phyloP scores from a whole-genome alignment of 2,888 invertebrate genomes.

The Drosophila recens region DNA sequence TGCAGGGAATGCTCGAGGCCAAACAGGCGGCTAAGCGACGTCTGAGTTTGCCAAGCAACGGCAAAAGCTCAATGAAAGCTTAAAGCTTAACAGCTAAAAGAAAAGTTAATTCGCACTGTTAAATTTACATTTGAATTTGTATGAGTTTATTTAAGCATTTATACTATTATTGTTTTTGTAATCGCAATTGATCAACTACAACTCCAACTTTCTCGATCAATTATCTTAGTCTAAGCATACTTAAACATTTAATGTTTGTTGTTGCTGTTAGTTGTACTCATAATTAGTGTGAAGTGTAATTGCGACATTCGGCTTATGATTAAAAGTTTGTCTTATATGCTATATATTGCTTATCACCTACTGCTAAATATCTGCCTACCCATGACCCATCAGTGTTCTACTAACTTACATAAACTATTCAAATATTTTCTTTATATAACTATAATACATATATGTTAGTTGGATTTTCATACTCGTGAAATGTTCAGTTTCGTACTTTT shows the following conservation, averaged over 20 bases:
- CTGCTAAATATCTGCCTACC: conserved; percentile 79
- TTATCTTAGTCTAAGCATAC: conserved; percentile 42
- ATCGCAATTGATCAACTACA: conserved; percentile 54
- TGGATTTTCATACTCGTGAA: conserved; percentile 56
- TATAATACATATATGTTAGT: conserved; percentile 30
- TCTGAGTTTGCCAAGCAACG: background rate
- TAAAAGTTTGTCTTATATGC: conserved; percentile 47
- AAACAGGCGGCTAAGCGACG: background rate
- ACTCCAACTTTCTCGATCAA: conserved; percentile 32
- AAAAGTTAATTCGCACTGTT: background rate
- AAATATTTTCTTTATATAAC: conserved; percentile 9
- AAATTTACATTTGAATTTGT: conserved; percentile 4
- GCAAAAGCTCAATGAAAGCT: conserved; percentile 33
- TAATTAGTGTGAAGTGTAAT: conserved; percentile 58
- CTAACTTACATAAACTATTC: conserved; percentile 36
- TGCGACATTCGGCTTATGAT: conserved; percentile 61
- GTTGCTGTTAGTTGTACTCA: conserved; percentile 69
- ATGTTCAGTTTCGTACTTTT: conserved; percentile 70
- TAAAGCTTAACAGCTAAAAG: conserved; percentile 12
- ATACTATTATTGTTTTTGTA: conserved; percentile 69
- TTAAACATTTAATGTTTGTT: conserved; percentile 66
- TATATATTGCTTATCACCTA: conserved; percentile 68
- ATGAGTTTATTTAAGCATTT: conserved; percentile 58
- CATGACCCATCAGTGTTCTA: conserved; percentile 69
- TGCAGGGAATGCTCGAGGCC: conserved; percentile 61